Evolutionary conservation across 2,113 vertebrate species (phyloP).

Genomic region (Mesitornis unicolor): DNA sequence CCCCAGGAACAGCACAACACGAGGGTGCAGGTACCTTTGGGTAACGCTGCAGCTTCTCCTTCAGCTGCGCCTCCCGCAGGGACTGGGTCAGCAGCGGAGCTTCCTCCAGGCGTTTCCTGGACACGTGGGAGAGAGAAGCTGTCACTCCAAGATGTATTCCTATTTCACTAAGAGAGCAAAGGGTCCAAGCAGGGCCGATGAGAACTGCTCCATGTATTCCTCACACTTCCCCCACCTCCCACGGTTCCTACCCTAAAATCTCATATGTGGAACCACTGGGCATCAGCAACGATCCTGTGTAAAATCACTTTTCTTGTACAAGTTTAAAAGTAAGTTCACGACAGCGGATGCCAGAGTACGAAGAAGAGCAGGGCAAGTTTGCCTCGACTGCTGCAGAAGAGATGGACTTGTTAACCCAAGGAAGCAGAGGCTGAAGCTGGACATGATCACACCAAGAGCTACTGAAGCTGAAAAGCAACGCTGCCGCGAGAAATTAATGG

Average conservation of each 20-base stretch:
- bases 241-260: background rate
- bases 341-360: background rate
- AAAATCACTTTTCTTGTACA: background rate
- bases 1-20: background rate
- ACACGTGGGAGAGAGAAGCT: background rate
- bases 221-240: background rate
- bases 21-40: slow-evolving; percentile 84
- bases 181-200: background rate
- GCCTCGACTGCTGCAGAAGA: background rate
- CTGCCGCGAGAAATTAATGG: background rate
- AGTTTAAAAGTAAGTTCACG: background rate
- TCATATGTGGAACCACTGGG: background rate
- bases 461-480: background rate
- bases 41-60: slow-evolving; percentile 88
- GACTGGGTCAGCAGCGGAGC: slow-evolving; percentile 86
- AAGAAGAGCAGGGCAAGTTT: background rate
- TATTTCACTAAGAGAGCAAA: background rate
- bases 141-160: background rate
- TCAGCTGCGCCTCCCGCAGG: slow-evolving; percentile 82
- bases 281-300: background rate
- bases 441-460: background rate
- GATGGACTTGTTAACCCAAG: background rate
- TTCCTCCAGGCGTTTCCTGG: slow-evolving; percentile 88
- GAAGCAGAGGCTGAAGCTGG: background rate
- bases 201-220: background rate